Conservation (phyloP, 2,797 vertebrate species). For the Tympanoctomys barrerae region DNA sequence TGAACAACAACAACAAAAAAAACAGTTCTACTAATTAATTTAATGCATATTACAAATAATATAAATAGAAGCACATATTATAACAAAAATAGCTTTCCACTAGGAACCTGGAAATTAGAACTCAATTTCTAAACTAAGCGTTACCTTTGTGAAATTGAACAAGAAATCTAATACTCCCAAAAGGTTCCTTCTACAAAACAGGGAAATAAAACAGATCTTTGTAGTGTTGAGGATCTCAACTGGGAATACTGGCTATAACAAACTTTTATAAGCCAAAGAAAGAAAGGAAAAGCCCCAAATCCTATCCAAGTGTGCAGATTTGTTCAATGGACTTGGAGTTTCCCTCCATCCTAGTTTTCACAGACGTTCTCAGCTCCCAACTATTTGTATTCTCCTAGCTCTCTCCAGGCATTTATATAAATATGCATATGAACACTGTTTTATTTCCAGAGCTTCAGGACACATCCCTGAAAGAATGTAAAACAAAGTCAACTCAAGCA, state of each 20-base stretch:
- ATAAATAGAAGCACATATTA: background rate
- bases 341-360: background rate
- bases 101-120: constrained; percentile 1
- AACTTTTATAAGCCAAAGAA: background rate
- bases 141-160: background rate
- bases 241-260: background rate
- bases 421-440: background rate
- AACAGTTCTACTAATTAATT: background rate
- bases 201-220: constrained; percentile 24
- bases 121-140: background rate
- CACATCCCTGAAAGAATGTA: background rate
- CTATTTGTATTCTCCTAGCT: constrained; percentile 36
- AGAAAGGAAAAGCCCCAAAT: background rate
- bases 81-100: background rate
- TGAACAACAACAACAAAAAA: background rate
- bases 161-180: background rate
- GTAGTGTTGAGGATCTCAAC: background rate
- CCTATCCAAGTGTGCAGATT: background rate
- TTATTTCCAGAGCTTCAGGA: constrained; percentile 20
- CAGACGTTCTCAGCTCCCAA: constrained; percentile 3
- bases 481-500: constrained; percentile 55
- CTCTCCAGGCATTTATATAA: background rate
- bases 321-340: background rate
- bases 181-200: background rate
- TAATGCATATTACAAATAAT: constrained; percentile 38